Conservation (phyloP, 2,888 invertebrate species). For the Trisateles emortualis region DNA sequence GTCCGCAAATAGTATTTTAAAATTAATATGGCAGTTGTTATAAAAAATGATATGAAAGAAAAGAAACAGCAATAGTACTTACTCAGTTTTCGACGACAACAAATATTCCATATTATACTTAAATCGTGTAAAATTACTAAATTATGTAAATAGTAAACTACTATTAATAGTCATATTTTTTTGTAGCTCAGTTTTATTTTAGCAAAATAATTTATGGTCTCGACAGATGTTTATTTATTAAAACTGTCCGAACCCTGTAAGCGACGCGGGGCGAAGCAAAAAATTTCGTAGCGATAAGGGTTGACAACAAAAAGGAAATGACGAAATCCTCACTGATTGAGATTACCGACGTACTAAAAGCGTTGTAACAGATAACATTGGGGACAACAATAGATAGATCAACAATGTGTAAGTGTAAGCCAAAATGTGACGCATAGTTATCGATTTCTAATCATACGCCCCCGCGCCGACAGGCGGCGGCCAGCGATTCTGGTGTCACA, state of each 20-base stretch:
- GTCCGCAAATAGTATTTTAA: too few relatives aligned
- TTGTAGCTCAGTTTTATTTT: slow-evolving; percentile 37
- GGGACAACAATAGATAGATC: slow-evolving; percentile 66
- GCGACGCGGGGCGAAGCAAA: slow-evolving; percentile 49
- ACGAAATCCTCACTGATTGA: slow-evolving; percentile 75
- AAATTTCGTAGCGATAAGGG: slow-evolving; percentile 57
- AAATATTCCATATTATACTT: too few relatives aligned
- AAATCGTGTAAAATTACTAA: too few relatives aligned
- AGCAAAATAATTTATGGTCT: slow-evolving; percentile 39
- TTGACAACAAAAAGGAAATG: slow-evolving; percentile 55
- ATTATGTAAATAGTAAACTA: slow-evolving; percentile 1
- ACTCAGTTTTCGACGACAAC: too few relatives aligned
- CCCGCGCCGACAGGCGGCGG: slow-evolving; percentile 50
- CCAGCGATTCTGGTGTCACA: slow-evolving; percentile 48
- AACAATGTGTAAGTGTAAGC: slow-evolving; percentile 69
- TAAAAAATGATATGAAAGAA: too few relatives aligned
- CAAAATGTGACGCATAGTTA: slow-evolving; percentile 78
- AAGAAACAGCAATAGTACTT: too few relatives aligned
- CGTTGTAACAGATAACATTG: slow-evolving; percentile 70
- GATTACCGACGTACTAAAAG: slow-evolving; percentile 76
- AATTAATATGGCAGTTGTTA: too few relatives aligned
- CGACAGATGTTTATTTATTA: slow-evolving; percentile 59
- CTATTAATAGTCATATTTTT: slow-evolving; percentile 4
- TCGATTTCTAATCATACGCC: slow-evolving; percentile 83
- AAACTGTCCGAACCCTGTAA: slow-evolving; percentile 50